Conservation (phyloP, 2,888 invertebrate genomes). For the Cephus nigrinus region DNA sequence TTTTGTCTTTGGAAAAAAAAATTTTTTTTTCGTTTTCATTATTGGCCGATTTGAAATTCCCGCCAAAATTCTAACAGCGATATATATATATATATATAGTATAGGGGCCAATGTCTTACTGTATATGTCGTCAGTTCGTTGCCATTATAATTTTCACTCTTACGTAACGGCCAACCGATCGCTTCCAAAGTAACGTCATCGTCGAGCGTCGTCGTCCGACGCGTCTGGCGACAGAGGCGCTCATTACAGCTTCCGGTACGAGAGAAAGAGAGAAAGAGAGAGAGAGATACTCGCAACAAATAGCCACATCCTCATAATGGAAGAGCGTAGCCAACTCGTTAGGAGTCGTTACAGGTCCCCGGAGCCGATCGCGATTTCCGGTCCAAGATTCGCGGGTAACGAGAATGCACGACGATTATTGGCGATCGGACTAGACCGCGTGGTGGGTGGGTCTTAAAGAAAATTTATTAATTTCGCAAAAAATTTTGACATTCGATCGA, state of each 20-base stretch:
- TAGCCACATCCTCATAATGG: conserved; percentile 66
- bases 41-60: background rate
- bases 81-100: too few species aligned
- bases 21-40: background rate
- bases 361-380: conserved; percentile 39
- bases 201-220: conserved; percentile 39
- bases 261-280: conserved; percentile 31
- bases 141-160: background rate
- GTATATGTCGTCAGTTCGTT: background rate
- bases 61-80: background rate
- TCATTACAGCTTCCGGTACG: conserved; percentile 64
- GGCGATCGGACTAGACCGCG: background rate
- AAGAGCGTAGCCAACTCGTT: conserved; percentile 63
- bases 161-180: background rate
- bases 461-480: conserved; percentile 6
- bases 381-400: conserved; percentile 8
- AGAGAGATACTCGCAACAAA: conserved; percentile 50
- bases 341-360: conserved; percentile 54
- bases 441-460: conserved; percentile 1
- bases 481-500: background rate
- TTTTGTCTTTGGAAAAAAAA: too few species aligned
- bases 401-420: background rate
- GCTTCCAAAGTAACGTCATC: conserved; percentile 59
- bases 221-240: conserved; percentile 60
- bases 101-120: too few species aligned